Base-by-base conservation (phyloP, 2,113 vertebrate species). In the Bujurquina vittata region DNA sequence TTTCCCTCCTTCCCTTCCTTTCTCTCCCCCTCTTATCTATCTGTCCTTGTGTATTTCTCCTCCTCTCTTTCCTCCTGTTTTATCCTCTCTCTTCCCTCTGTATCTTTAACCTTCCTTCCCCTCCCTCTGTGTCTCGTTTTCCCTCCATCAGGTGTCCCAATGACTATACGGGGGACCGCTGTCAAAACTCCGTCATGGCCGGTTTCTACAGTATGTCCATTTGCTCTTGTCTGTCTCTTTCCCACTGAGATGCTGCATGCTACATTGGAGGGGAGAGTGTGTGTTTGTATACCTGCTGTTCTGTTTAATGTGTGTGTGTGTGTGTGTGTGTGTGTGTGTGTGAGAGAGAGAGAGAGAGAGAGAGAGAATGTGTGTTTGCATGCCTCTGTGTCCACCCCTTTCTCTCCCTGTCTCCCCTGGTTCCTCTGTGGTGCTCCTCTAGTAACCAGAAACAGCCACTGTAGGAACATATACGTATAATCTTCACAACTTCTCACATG, bases 131-230 rank as follows among this genome's bases (percentile, higher is more conserved):
- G 94, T 94, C 93, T 85, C 93, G 93, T 94, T 95, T 92, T 95
- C 94, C 93, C 93, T 97, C 95, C 96, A 97, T 97, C 97, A 99
- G 98, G 98, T 99, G 98, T 98, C 98, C 98, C 93, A 99, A 98
- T 96, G 97, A 98, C 97, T 99, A 97, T 98, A 98, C 96, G 95
- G 98, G 98, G 96, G 97, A 99, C 96, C 98, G 96, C 96, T 99
- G 98, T 98, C 97, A 99, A 97, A 97, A 97, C 96, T 99, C 97
- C 97, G 98, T 98, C 97, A 99, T 99, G 97, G 97, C 97, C 96
- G 96, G 96, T 97, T 99, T 99, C 96, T 98, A 98, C 98, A 97
- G 98, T 99, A 99, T 97, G 97, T 99, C 96, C 97, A 96, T 96
- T 97, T 97, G 96, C 92, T 93, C 91, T 86, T 90, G 93, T 94